A percentile compares a stretch with the other conserved stretches of the same genome.
phyloP scores from a whole-genome alignment of 2,797 vertebrate genomes.

The Myotis myotis region DNA sequence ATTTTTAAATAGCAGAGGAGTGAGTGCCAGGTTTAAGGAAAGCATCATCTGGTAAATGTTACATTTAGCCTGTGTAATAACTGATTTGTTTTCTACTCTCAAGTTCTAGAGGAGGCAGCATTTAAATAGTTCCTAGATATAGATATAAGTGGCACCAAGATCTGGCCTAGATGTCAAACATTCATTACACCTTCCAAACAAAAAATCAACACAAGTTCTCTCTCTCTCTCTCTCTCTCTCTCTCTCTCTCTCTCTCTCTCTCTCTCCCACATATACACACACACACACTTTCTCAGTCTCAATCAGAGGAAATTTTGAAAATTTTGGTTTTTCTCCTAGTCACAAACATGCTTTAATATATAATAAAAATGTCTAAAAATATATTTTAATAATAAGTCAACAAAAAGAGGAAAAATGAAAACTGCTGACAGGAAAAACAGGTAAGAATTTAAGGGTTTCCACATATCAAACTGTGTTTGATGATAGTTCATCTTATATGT shows the following conservation, averaged over 20 bases:
- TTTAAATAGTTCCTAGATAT: background rate
- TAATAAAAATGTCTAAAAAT: background rate
- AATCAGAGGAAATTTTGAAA: background rate
- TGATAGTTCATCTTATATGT: background rate
- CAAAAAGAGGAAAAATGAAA: background rate
- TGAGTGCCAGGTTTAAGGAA: background rate
- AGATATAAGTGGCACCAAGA: background rate
- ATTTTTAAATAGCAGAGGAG: background rate
- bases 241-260: background rate
- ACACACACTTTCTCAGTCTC: background rate
- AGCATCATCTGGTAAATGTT: background rate
- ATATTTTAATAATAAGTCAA: background rate
- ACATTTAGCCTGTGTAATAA: background rate
- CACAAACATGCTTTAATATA: background rate
- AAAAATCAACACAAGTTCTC: background rate
- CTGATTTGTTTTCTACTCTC: background rate
- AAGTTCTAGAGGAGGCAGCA: background rate
- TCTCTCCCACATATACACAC: background rate
- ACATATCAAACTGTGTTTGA: background rate
- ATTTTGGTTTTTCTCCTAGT: background rate
- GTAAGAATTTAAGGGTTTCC: background rate
- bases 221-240: background rate
- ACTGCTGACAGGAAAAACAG: background rate
- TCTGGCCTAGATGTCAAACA: background rate
- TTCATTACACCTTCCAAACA: background rate